These are phyloP conservation scores for Lutraria rhynchaena DNA, from an alignment of 1,140 invertebrate genomes.

Conservation along the genomic window DNA sequence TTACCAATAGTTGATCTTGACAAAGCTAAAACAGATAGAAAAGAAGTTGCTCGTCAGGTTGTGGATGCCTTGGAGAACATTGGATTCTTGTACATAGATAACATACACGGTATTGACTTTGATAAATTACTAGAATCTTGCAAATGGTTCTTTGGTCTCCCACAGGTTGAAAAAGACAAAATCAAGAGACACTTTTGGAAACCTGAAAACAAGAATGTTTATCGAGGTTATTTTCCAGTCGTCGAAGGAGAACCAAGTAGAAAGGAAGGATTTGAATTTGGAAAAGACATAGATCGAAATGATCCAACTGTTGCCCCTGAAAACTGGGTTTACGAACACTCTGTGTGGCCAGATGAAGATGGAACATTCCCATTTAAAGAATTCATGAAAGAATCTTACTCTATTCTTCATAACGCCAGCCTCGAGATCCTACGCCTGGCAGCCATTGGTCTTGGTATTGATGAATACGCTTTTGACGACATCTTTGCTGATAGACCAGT, in stretches of 20 bases:
- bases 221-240: slow-evolving; percentile 69
- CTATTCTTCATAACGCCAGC: slow-evolving; percentile 47
- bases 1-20: slow-evolving; percentile 66
- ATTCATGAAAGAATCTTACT: slow-evolving; percentile 57
- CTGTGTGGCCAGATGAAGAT: slow-evolving; percentile 70
- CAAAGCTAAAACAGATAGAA: slow-evolving; percentile 56
- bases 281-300: slow-evolving; percentile 48
- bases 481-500: slow-evolving; percentile 64
- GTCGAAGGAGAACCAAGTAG: no score
- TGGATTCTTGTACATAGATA: slow-evolving; percentile 69
- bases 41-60: slow-evolving; percentile 57
- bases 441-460: slow-evolving; percentile 63
- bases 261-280: no score
- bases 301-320: slow-evolving; percentile 51
- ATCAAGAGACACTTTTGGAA: slow-evolving; percentile 61
- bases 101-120: slow-evolving; percentile 64
- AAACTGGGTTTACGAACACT: slow-evolving; percentile 67
- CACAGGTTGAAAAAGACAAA: slow-evolving; percentile 51
- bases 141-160: slow-evolving; percentile 66
- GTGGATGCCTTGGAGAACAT: slow-evolving; percentile 65
- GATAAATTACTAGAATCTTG: slow-evolving; percentile 62
- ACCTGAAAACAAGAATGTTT: slow-evolving; percentile 65
- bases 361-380: slow-evolving; percentile 66
- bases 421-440: slow-evolving; percentile 62
- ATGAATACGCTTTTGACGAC: slow-evolving; percentile 63